Base-by-base conservation (phyloP, 1,140 invertebrate genomes). In the Yoshiicerus persimilis region DNA sequence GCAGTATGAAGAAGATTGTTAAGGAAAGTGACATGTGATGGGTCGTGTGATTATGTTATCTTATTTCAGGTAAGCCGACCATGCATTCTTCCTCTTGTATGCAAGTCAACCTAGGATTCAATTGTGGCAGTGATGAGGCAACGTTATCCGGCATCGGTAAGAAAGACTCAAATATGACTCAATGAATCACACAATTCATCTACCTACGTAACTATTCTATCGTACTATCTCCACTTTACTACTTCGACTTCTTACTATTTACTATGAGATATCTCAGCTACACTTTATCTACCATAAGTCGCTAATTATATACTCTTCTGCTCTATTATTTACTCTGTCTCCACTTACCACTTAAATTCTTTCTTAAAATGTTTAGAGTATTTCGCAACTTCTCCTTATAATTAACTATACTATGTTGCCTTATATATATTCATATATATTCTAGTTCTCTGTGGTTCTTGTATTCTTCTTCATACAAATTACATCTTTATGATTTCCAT, bases 11-110 rank as follows among this genome's bases (percentile, higher is more conserved):
- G 27, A 38, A 5, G 75, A 36, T 39, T 87, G 64, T 77, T 75
- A 41, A 80, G 34, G 64, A 38, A 32, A 56, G 47, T 62, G 70
- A 30, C 47, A 47, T 34, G 30, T 70, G 64, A 86, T 56, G 70
- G n/a, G 84, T 39, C 70, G 39, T 88, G 56, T 85, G 30, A 70
- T 39, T 86, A 27, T 86, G 41, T 91, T 89, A 86, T 39, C 75
- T 36, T 89, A 36, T 90, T 88, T 84, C 86, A 89, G 88, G 86
- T 66, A 88, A 88, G 70, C 89, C 88, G 89, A 87, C 88, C 87
- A 89, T 91, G 88, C 91, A 88, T 88, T 89, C 89, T 64, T 89
- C 90, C 89, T 89, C 88, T 83, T 91, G 89, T 88, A 90, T 91
- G 90, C 87, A 90, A 90, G 90, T 87, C 88, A 89, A 89, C 86